Evolutionary conservation across 1,140 invertebrate species (phyloP).

Genomic region (Formica selysi): DNA sequence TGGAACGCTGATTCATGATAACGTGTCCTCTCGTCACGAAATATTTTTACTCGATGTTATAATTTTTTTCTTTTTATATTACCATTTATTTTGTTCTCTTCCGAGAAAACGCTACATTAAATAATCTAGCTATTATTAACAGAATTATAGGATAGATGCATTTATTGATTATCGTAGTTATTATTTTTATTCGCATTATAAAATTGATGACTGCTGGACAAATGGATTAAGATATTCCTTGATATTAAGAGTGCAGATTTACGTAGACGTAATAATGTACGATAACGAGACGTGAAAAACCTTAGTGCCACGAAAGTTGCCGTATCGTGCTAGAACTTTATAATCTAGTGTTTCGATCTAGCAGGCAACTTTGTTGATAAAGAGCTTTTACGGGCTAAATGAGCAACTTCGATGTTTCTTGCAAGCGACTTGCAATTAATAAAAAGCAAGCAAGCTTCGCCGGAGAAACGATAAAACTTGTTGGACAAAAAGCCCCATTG

Average conservation of each 20-base stretch:
- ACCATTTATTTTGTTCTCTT: constrained; percentile 2
- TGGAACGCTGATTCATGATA: constrained; percentile 63
- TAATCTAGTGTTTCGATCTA: constrained; percentile 49
- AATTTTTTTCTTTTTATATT: background rate
- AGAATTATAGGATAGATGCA: background rate
- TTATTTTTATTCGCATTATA: background rate
- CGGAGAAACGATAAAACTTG: constrained; percentile 46
- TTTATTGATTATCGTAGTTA: background rate
- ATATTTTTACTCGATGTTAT: constrained; percentile 22
- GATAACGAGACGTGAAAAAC: constrained; percentile 58
- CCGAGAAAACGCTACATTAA: background rate
- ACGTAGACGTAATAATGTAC: constrained; percentile 48
- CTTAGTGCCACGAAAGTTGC: constrained; percentile 28
- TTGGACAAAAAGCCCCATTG: constrained; percentile 51
- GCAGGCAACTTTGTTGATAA: constrained; percentile 55
- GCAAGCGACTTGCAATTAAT: constrained; percentile 53
- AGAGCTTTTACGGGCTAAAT: constrained; percentile 52
- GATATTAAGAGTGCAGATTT: constrained; percentile 27
- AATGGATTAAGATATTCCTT: background rate
- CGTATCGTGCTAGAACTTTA: constrained; percentile 45
- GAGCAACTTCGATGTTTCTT: constrained; percentile 57
- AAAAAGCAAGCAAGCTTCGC: constrained; percentile 44
- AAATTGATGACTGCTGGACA: background rate
- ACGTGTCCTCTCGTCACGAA: constrained; percentile 36
- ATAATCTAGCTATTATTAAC: background rate